A percentile compares a stretch with the other conserved stretches of the same genome.
phyloP scores from a whole-genome alignment of 2,888 invertebrate genomes.

The Tribolium freemani region DNA sequence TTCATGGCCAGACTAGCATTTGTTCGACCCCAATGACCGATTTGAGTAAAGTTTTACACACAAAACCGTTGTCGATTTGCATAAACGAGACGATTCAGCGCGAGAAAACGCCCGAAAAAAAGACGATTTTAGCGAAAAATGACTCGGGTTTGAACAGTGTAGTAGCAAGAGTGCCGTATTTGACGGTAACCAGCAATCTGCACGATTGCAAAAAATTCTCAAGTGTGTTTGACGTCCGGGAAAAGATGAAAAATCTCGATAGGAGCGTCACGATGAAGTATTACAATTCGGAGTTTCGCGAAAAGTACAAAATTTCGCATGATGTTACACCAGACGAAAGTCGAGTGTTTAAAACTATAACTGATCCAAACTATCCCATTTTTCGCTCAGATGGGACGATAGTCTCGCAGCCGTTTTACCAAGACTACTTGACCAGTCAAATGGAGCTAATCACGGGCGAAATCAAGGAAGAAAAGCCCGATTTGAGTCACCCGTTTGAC shows the following conservation, averaged over 20 bases:
- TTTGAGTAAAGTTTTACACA: constrained; percentile 76
- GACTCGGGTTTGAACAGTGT: constrained; percentile 8
- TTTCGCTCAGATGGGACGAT: constrained; percentile 82
- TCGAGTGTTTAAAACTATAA: constrained; percentile 74
- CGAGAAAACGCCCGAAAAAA: constrained; percentile 46
- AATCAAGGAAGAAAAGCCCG: constrained; percentile 9
- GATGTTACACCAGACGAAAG: constrained; percentile 31
- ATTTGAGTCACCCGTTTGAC: constrained; percentile 64
- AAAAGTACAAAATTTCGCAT: constrained; percentile 60
- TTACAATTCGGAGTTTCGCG: constrained; percentile 67
- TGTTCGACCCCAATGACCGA: constrained; percentile 86
- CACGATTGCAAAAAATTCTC: constrained; percentile 63
- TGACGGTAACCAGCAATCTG: constrained; percentile 50
- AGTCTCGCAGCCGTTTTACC: constrained; percentile 80
- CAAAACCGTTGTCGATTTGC: constrained; percentile 81
- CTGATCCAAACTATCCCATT: constrained; percentile 84
- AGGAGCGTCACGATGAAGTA: constrained; percentile 73
- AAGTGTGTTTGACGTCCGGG: constrained; percentile 77
- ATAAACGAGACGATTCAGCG: constrained; percentile 65
- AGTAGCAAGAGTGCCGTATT: constrained; percentile 36
- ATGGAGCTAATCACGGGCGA: constrained; percentile 21
- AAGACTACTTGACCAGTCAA: constrained; percentile 56
- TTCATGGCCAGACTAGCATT: constrained; percentile 80
- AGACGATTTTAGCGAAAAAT: not conserved
- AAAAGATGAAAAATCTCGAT: constrained; percentile 73